Percentiles rank a stretch among this genome's conserved stretches.
Conservation (phyloP, 1,140 invertebrate genomes). For the Lethocerus indicus region DNA sequence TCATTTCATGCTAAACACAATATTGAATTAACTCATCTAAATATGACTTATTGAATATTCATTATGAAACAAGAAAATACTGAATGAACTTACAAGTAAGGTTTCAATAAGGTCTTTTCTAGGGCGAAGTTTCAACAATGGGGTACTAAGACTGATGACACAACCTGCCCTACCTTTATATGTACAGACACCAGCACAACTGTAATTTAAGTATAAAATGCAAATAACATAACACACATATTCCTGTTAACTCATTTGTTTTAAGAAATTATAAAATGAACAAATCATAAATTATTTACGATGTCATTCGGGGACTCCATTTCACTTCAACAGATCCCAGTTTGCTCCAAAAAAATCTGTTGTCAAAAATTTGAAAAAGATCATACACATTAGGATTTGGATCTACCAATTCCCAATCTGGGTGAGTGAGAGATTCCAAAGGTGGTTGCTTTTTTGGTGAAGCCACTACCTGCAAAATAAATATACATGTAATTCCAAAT, state of each 20-base stretch:
- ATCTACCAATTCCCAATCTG: conserved; percentile 56
- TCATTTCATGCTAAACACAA: conserved; percentile 84
- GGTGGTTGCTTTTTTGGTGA: background rate
- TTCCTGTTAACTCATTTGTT: background rate
- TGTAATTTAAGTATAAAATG: conserved; percentile 20
- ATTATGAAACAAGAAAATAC: background rate
- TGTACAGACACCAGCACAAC: conserved; percentile 64
- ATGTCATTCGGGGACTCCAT: conserved; percentile 93
- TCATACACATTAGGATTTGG: conserved; percentile 81
- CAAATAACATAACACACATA: background rate
- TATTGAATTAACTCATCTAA: conserved; percentile 15
- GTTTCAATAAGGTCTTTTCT: conserved; percentile 90
- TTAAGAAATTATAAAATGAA: background rate
- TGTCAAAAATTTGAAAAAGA: conserved; percentile 75
- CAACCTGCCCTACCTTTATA: conserved; percentile 66
- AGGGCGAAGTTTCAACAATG: conserved; percentile 77
- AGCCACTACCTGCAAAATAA: too few species aligned
- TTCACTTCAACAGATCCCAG: conserved; percentile 63
- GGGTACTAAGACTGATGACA: conserved; percentile 69
- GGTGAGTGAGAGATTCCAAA: conserved; percentile 14
- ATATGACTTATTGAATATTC: background rate
- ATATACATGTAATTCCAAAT: too few species aligned
- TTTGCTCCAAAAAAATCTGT: conserved; percentile 64
- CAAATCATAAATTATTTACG: conserved; percentile 34
- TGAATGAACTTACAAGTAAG: conserved; percentile 43